Evolutionary conservation across 2,797 vertebrate genomes (phyloP).

Genomic region (Pangasius mekongensis): DNA sequence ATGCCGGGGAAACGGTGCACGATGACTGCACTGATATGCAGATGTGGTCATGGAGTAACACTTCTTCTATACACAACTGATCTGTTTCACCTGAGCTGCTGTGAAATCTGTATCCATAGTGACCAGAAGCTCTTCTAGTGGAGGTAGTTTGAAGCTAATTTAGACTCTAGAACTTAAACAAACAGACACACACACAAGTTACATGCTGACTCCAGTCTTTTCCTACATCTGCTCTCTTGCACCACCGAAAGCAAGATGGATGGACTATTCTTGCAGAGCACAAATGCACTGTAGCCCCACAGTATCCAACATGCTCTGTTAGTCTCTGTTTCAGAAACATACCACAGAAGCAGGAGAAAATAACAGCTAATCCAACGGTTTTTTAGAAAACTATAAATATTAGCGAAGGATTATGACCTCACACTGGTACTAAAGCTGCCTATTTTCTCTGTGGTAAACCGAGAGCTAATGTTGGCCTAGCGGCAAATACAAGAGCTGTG

Average conservation of each 20-base stretch:
- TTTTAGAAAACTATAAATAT: conserved; percentile 17
- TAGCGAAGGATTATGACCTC: conserved; percentile 18
- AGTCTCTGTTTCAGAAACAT: conserved; percentile 32
- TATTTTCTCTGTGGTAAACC: conserved; percentile 37
- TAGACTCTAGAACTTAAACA: not conserved
- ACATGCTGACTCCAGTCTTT: not conserved
- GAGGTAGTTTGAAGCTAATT: not conserved
- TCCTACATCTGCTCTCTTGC: not conserved
- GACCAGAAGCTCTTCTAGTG: not conserved
- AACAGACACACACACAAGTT: not conserved
- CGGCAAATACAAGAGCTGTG: conserved; percentile 14
- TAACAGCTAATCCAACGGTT: not conserved
- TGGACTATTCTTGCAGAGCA: not conserved
- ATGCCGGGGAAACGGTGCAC: not conserved
- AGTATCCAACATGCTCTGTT: conserved; percentile 25
- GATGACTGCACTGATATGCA: not conserved
- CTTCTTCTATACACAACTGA: not conserved
- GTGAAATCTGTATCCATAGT: conserved; percentile 36
- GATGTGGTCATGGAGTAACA: not conserved
- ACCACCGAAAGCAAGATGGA: conserved; percentile 15
- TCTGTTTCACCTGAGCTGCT: conserved; percentile 4
- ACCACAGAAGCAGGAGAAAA: conserved; percentile 21
- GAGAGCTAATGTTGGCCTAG: conserved; percentile 26
- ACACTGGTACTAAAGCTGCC: not conserved
- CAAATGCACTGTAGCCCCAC: not conserved